These are phyloP conservation scores for Etheostoma nigrum DNA, from an alignment of 2,797 vertebrate genomes.

Conservation along the genomic window DNA sequence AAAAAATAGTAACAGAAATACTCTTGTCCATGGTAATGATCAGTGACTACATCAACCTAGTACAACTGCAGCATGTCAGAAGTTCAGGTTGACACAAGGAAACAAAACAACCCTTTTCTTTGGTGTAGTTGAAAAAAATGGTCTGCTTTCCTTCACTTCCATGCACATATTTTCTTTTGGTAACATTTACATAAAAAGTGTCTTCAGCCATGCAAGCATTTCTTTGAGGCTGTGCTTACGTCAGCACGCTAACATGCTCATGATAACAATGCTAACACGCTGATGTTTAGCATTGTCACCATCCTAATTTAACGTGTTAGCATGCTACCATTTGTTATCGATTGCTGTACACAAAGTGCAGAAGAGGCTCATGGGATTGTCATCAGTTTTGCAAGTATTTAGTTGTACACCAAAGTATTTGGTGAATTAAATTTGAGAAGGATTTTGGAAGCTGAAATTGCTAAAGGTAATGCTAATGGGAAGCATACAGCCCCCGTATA, in stretches of 20 bases:
- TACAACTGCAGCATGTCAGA: no score
- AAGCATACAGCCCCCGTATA: neutral
- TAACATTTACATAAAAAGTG: neutral
- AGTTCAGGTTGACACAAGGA: neutral
- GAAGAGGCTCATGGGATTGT: neutral
- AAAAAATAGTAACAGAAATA: neutral
- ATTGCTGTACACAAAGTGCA: neutral
- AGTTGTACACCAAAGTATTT: neutral
- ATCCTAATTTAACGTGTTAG: neutral
- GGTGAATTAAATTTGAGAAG: rapidly evolving
- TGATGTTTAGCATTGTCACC: neutral
- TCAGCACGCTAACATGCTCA: neutral
- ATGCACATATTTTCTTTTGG: neutral
- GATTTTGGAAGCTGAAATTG: neutral
- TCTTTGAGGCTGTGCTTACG: neutral
- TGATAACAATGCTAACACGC: neutral
- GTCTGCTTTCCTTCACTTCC: neutral
- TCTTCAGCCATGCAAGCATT: neutral
- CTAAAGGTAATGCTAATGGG: neutral
- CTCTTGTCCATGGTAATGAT: neutral
- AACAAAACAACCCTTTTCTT: neutral
- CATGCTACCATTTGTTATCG: neutral
- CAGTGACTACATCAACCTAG: no score
- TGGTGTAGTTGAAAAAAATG: neutral
- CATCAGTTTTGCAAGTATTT: neutral